Conservation (phyloP, 2,797 vertebrate species). For the Chromis chromis region DNA sequence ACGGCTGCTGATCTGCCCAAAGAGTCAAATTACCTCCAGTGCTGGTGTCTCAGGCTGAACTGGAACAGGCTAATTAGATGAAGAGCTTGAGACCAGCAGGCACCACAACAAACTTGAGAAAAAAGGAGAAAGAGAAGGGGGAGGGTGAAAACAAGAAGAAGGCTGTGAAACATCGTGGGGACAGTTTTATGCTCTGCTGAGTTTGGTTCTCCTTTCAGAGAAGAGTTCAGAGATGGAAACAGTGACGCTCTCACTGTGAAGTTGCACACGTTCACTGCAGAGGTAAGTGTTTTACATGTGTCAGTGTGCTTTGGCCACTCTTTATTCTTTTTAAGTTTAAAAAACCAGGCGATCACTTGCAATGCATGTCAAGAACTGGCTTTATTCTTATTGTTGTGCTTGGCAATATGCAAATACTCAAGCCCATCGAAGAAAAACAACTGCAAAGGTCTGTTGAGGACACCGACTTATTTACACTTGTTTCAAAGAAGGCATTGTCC, state of each 20-base stretch:
- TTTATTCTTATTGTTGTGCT: neutral
- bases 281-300: slow-evolving; percentile 52
- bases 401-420: neutral
- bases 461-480: neutral
- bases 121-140: slow-evolving; percentile 36
- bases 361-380: neutral
- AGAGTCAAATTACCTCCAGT: slow-evolving; percentile 58
- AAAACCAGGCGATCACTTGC: neutral
- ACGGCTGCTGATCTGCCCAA: slow-evolving; percentile 33
- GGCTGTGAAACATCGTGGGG: slow-evolving; percentile 37
- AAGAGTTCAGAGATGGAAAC: slow-evolving; percentile 36
- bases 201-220: slow-evolving; percentile 3
- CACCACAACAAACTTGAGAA: slow-evolving; percentile 39
- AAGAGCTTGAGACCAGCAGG: slow-evolving; percentile 46
- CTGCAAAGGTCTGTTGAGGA: neutral
- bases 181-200: slow-evolving; percentile 30
- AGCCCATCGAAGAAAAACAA: neutral
- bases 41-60: slow-evolving; percentile 20
- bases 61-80: slow-evolving; percentile 49
- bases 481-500: accelerated
- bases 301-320: neutral
- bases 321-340: neutral
- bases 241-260: slow-evolving; percentile 14
- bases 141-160: slow-evolving; percentile 42
- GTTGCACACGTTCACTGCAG: neutral